Base-by-base conservation (phyloP, 1,140 invertebrate genomes). In the Megalopta genalis region DNA sequence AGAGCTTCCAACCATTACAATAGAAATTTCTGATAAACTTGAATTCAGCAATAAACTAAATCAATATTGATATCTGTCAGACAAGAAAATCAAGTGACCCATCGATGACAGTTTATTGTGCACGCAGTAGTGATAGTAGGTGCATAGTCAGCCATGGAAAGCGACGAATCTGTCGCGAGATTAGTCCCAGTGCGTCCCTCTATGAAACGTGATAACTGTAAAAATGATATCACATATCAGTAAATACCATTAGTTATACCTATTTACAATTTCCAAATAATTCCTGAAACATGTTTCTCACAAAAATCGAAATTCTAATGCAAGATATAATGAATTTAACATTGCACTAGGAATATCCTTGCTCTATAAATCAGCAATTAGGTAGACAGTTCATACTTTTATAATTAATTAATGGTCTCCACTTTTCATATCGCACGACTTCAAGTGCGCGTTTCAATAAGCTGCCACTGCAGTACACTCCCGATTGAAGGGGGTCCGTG, bases 61-160 rank as follows among this genome's bases (percentile, higher is more conserved):
- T 57, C 1, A 59, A 59, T 59, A 59, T 25, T 23, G 3, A 4
- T 25, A 2, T 4, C 0, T 12, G 12, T 25, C 12, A 0, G 10
- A 9, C 57, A 12, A 25, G 57, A 59, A 59, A 23, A 4, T 7
- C 25, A 59, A 23, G 23, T 59, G 9, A 2, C 57, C 10, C 57
- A 25, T 25, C 23, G 9, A 59, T 52, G 49, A 52, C 49, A 25
- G 23, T 12, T 25, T n/a, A 10, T 25, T 59, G 57, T 59, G 10
- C n/a, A 67, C 37, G 42, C 65, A 67, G 65, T 67, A 67, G 65
- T 67, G 5, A 67, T n/a, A 49, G 42, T 27, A 25, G 42, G n/a
- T 21, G 46, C 2, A 23, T 67, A 37, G 65, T 25, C 65, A 67
- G 65, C 25, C 42, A 25, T 25, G 57, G 57, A 59, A 14, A 59